These are phyloP conservation scores for Lasius platythorax DNA, from an alignment of 2,888 invertebrate species.

Conservation along the genomic window DNA sequence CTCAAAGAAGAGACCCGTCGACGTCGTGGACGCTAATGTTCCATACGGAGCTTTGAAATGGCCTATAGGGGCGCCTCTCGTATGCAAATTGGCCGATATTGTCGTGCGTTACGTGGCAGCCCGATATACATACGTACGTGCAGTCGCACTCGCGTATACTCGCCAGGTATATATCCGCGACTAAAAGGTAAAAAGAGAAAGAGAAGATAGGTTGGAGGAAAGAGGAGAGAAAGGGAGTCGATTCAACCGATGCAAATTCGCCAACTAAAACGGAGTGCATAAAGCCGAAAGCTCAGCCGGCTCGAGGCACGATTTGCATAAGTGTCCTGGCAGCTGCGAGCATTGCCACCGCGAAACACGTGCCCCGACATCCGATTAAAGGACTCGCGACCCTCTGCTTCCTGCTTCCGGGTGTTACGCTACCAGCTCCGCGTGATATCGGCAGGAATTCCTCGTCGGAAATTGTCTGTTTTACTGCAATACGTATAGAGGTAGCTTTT, in stretches of 20 bases:
- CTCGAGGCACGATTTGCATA: constrained; percentile 83
- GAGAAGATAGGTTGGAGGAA: constrained; percentile 58
- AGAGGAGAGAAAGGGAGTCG: constrained; percentile 74
- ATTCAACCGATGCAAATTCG: constrained; percentile 84
- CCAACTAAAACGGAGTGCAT: constrained; percentile 81
- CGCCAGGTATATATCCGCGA: constrained; percentile 72
- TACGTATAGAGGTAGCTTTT: background rate
- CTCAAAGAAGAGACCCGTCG: constrained; percentile 37
- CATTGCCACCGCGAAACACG: constrained; percentile 81
- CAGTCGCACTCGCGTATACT: constrained; percentile 61
- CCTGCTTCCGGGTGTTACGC: constrained; percentile 74
- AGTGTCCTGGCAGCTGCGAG: constrained; percentile 84
- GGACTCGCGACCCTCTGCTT: constrained; percentile 75
- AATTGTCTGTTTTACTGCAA: constrained; percentile 32
- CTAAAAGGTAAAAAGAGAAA: constrained; percentile 74
- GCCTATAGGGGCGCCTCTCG: constrained; percentile 74
- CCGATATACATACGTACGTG: constrained; percentile 61
- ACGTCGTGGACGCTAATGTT: constrained; percentile 31
- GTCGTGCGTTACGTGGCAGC: constrained; percentile 79
- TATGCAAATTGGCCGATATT: constrained; percentile 83
- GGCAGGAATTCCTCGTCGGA: constrained; percentile 53
- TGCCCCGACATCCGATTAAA: constrained; percentile 82
- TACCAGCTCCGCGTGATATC: constrained; percentile 57
- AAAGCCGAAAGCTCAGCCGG: constrained; percentile 83
- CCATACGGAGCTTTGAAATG: constrained; percentile 66